A percentile compares a stretch with the other conserved stretches of the same genome.
Evolutionary conservation across 1,140 invertebrate species (phyloP).

Genomic region (Galleria mellonella): DNA sequence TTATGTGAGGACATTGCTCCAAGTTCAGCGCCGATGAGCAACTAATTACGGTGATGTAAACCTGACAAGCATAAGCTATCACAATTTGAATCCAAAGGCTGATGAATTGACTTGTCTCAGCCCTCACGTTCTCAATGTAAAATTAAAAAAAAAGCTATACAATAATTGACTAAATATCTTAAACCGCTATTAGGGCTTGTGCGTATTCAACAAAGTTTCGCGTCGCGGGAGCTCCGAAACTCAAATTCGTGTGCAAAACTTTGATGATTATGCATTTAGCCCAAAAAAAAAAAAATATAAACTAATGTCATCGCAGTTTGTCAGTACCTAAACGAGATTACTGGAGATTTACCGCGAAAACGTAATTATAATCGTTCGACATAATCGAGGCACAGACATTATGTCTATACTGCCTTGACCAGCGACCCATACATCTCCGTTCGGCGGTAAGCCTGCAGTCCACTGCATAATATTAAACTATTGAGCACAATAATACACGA

Average conservation of each 20-base stretch:
- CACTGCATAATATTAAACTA: conserved; percentile 47
- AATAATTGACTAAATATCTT: conserved; percentile 73
- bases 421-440: neutral
- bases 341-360: conserved; percentile 4
- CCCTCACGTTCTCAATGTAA: conserved; percentile 33
- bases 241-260: neutral
- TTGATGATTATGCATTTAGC: neutral
- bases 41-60: conserved; percentile 2
- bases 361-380: neutral
- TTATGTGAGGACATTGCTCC: conserved; percentile 8
- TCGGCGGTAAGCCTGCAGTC: conserved; percentile 14
- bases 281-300: conserved; percentile 35
- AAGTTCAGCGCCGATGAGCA: neutral
- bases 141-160: conserved; percentile 54
- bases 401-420: too few species aligned
- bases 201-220: conserved; percentile 1
- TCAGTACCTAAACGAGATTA: conserved; percentile 35
- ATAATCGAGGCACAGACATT: too few species aligned
- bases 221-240: neutral
- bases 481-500: conserved; percentile 69
- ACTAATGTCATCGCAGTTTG: conserved; percentile 47
- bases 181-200: conserved; percentile 42
- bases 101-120: conserved; percentile 41
- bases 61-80: conserved; percentile 30
- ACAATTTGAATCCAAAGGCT: conserved; percentile 33